Conservation (phyloP, 2,113 vertebrate species). For the Drymodes brunneopygia region DNA sequence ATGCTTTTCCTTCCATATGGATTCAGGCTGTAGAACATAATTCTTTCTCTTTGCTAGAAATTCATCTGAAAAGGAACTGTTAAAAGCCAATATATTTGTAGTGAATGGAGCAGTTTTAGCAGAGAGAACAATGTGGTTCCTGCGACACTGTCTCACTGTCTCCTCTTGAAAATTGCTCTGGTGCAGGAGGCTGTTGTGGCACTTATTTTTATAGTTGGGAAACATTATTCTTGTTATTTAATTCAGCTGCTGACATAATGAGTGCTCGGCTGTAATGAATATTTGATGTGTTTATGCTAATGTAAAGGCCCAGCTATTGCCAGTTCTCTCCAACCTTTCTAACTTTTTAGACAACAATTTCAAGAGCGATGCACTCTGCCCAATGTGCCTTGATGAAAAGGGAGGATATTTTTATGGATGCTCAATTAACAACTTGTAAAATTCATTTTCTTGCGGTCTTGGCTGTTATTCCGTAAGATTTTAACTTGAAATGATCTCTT, state of each 20-base stretch:
- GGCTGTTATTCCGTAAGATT: neutral
- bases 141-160: neutral
- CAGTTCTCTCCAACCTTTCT: neutral
- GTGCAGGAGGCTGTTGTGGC: neutral
- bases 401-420: neutral
- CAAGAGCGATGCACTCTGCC: neutral
- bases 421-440: neutral
- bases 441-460: neutral
- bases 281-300: constrained; percentile 53
- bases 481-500: neutral
- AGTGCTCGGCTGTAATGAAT: constrained; percentile 44
- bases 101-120: neutral
- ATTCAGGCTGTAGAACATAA: neutral
- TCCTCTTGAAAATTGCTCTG: neutral
- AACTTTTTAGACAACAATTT: neutral
- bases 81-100: neutral
- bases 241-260: constrained; percentile 46
- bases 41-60: neutral
- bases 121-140: neutral
- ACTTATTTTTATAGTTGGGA: constrained; percentile 7
- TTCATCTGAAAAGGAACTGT: neutral
- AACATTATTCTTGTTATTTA: constrained; percentile 48
- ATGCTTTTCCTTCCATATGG: neutral
- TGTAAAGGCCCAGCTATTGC: neutral
- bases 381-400: neutral